Evolutionary conservation across 2,888 invertebrate genomes (phyloP).

Genomic region (Xestoiulus laeticollis): DNA sequence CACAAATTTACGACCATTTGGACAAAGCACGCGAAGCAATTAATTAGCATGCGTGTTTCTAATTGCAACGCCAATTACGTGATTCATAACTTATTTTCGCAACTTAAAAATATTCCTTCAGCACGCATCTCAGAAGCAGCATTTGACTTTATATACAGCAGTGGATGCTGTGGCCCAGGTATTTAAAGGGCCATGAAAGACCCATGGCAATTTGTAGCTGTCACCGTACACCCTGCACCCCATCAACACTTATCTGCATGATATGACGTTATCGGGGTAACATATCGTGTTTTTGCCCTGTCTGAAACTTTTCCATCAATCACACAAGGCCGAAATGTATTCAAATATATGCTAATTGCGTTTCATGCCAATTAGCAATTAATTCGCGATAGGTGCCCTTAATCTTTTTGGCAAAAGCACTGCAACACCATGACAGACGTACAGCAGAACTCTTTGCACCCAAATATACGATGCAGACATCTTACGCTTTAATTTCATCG

Average conservation of each 20-base stretch:
- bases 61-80: slow-evolving; percentile 3
- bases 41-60: slow-evolving; percentile 10
- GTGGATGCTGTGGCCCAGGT: background rate
- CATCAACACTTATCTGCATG: background rate
- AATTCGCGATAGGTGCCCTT: background rate
- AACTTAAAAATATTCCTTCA: background rate
- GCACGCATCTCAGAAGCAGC: background rate
- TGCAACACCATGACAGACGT: too few relatives aligned
- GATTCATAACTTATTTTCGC: slow-evolving; percentile 10
- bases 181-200: background rate
- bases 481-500: background rate
- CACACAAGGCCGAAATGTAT: background rate
- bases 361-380: background rate
- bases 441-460: background rate
- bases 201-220: background rate
- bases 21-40: slow-evolving; percentile 6
- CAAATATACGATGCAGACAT: background rate
- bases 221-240: background rate
- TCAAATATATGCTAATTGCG: too few relatives aligned
- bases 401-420: background rate
- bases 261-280: background rate
- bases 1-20: background rate
- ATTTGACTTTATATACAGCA: too few relatives aligned
- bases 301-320: background rate
- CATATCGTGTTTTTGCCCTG: background rate